Evolutionary conservation across 2,888 invertebrate species (phyloP).

Genomic region (Pyrrhia umbra): DNA sequence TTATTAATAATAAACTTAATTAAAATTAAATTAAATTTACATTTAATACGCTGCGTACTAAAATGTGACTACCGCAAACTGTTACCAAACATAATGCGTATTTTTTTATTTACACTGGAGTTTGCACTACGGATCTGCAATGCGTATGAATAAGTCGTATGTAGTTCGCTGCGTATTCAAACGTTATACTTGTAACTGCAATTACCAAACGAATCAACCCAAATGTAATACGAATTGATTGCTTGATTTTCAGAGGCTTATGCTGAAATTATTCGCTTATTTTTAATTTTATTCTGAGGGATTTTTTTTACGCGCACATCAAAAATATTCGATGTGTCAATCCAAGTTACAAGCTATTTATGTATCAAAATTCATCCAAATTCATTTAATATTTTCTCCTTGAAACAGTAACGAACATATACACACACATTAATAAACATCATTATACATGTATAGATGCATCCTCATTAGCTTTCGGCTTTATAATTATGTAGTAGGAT

Average conservation of each 20-base stretch:
- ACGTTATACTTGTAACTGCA: constrained; percentile 36
- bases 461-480: too few relatives aligned
- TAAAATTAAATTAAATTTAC: background rate
- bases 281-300: background rate
- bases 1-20: background rate
- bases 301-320: too few relatives aligned
- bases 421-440: too few relatives aligned
- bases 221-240: constrained; percentile 33
- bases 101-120: constrained; percentile 37
- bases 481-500: too few relatives aligned
- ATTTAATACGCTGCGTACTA: background rate
- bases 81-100: constrained; percentile 23
- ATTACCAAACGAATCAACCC: constrained; percentile 27
- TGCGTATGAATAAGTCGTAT: constrained; percentile 45
- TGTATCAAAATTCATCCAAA: too few relatives aligned
- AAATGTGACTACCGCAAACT: constrained; percentile 7
- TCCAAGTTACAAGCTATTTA: too few relatives aligned
- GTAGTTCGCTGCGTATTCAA: constrained; percentile 19
- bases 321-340: too few relatives aligned
- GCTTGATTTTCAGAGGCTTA: constrained; percentile 25
- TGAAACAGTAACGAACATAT: too few relatives aligned
- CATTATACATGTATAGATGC: too few relatives aligned
- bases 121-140: constrained; percentile 44
- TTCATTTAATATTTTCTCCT: too few relatives aligned
- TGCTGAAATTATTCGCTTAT: constrained; percentile 34